Evolutionary conservation across 1,140 invertebrate genomes (phyloP).

Genomic region (Penaeus japonicus): DNA sequence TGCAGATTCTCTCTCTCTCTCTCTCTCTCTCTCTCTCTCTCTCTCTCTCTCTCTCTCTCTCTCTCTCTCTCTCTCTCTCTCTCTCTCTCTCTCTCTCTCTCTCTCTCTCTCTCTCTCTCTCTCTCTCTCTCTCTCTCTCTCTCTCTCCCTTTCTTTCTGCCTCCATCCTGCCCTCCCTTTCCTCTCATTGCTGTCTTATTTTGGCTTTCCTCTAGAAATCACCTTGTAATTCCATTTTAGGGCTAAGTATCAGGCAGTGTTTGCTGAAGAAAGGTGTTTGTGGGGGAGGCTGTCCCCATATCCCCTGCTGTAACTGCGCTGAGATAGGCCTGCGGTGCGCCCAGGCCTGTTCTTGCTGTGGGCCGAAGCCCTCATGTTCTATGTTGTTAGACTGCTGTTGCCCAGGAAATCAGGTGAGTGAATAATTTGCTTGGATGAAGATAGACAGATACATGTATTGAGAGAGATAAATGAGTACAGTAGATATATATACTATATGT

Average conservation of each 20-base stretch:
- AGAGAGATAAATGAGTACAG: neutral
- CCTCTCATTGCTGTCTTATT: no score
- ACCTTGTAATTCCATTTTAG: neutral
- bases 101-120: no score
- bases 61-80: no score
- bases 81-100: no score
- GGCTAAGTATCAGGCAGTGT: constrained; percentile 42
- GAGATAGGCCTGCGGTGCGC: constrained; percentile 39
- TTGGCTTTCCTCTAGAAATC: no score
- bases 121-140: no score
- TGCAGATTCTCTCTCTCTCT: no score
- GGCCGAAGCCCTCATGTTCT: constrained; percentile 32
- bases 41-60: no score
- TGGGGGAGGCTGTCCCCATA: constrained; percentile 22
- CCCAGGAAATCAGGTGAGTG: constrained; percentile 31
- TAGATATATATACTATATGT: neutral
- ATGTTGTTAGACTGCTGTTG: constrained; percentile 30
- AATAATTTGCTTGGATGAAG: neutral
- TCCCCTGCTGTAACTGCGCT: constrained; percentile 35
- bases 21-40: no score
- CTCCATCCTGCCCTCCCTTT: no score
- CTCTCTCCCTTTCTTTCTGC: no score
- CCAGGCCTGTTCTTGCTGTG: constrained; percentile 44
- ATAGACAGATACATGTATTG: neutral
- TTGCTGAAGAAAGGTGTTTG: constrained; percentile 43